Percentiles rank a stretch among this genome's conserved stretches.
Evolutionary conservation across 2,113 vertebrate genomes (phyloP).

Genomic region (Pseudopipra pipra): DNA sequence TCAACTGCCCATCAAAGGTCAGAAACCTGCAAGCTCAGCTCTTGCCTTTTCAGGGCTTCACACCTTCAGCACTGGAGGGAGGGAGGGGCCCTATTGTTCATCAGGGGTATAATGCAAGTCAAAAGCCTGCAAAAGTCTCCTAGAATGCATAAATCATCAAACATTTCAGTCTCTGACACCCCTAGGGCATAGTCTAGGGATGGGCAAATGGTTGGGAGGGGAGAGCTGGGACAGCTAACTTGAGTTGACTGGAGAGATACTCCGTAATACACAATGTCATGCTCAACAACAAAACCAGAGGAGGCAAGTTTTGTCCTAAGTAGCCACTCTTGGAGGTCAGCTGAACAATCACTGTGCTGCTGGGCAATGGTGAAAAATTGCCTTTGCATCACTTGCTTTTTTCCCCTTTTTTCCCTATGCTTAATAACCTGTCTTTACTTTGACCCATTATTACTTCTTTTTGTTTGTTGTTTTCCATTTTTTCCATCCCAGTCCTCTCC

Average conservation of each 20-base stretch:
- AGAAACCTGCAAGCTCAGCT: too few species aligned
- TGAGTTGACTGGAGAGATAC: background rate
- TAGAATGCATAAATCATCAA: too few species aligned
- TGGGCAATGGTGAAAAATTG: background rate
- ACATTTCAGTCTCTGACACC: too few species aligned
- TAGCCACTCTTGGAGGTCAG: fast-evolving
- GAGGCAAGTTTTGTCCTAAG: background rate
- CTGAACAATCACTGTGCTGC: background rate
- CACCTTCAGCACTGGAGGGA: too few species aligned
- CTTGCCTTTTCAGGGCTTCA: too few species aligned
- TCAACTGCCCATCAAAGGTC: too few species aligned
- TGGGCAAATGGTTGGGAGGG: background rate
- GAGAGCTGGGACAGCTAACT: background rate
- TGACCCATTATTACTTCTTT: background rate
- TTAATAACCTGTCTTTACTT: background rate
- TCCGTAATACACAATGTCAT: background rate
- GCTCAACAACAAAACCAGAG: background rate
- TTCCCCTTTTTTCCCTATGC: background rate
- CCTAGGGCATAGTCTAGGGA: background rate
- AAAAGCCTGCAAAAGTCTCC: too few species aligned
- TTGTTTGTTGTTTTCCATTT: background rate
- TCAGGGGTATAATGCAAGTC: too few species aligned
- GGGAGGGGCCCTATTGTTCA: too few species aligned
- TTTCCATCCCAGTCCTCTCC: background rate
- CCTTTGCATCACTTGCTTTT: background rate